Base-by-base conservation (phyloP, 2,888 invertebrate genomes). In the Diarsia mendica region DNA sequence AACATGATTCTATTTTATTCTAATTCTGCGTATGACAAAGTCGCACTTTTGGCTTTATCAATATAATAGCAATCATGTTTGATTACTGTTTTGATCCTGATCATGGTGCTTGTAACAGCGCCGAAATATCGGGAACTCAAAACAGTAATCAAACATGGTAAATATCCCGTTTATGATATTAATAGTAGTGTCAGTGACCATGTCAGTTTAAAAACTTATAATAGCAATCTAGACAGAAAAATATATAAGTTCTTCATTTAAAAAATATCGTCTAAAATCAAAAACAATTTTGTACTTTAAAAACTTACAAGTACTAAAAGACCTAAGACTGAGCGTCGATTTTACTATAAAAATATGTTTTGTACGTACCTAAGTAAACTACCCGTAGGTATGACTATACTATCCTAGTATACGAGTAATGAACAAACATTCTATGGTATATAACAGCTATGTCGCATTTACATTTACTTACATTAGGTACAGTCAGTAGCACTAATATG, bases 331-430 rank as follows among this genome's bases (percentile, higher is more conserved):
- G 86, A 79, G 65, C 77, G 75, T 84, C 77, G 10, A 78, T 83
- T 86, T 89, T 74, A 78, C 86, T 89, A 89, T 83, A 89, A 89
- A 89, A 89, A 89, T 89, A 89, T 82, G 80, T 82, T 85, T 79
- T 81, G 49, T 75, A 77, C 64, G 44, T 87, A 79, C 63, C 63
- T 83, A 74, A 58, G 10, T 64, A 53, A 72, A 67, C 68, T 80
- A 80, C 65, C 67, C 74, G 73, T 58, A 69, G 70, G 74, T 76
- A 75, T 18, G 33, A 33, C 64, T 74, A 83, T 65, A 11, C 75
- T 70, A 77, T 77, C 74, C 79, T 85, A 87, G 79, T 71, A 80
- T 81, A 80, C 66, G 82, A 82, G 51, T 80, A 77, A 79, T 75
- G 66, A 86, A 86, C 86, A 86, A 86, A 78, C 82, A 74, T 85